Evolutionary conservation across 1,140 invertebrate species (phyloP), one percentile per base, ranked within the genome.

Genomic region (Papilio machaon): DNA sequence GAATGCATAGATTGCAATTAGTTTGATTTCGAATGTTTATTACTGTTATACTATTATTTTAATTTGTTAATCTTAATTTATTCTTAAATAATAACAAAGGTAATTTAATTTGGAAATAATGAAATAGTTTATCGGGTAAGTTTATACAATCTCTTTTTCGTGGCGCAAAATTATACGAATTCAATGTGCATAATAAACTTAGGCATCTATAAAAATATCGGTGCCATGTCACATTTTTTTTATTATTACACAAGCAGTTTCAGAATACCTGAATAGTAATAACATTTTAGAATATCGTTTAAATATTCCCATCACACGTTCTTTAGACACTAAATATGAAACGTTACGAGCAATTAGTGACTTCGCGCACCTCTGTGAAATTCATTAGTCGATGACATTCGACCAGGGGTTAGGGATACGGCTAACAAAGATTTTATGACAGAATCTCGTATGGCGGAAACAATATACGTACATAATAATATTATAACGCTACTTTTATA

Each of bases 281-380:
- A 70, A 17, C 4, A 38, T 38, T 30, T 64, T 35, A 70, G 30
- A 70, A 35, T 70, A 70, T 30, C 64, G 64, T 70, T 70, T 70
- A 70, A 70, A 4, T 2, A 30, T 70, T 70, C 9, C 60, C 60
- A 70, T 70, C 11, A 6, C 5, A 35, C 30, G 15, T 70, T 35
- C 64, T 70, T 11, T 70, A 35, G 64, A 38, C 64, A 70, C 35
- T 35, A 70, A 70, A 70, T 38, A 35, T 35, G 81, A 81, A 78
- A 78, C 84, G 76, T 87, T 87, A 89, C 79, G 81, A 82, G 84
- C 88, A 90, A 90, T 88, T 90, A 89, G 86, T 80, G 81, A 74
- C 82, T 83, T 88, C 80, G 85, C 87, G 82, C 38, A 80, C 79
- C 85, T 82, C 82, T 78, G 89, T 84, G 88, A 90, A 85, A 49